Conservation (phyloP, 2,797 vertebrate species). For the Cygnus olor region DNA sequence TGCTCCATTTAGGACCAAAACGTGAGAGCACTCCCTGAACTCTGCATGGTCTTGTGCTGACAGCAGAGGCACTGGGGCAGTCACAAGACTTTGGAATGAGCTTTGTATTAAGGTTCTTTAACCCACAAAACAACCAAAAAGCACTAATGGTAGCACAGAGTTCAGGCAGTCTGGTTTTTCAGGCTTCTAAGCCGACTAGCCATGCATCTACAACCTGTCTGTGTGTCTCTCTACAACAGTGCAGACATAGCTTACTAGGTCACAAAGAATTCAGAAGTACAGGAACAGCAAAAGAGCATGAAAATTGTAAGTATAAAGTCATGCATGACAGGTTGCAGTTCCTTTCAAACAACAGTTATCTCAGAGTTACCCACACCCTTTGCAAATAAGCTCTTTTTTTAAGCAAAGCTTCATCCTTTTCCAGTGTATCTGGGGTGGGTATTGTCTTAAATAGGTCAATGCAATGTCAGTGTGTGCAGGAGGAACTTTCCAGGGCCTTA, state of each 20-base stretch:
- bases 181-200: not conserved
- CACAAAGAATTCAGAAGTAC: not conserved
- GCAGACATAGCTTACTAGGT: not conserved
- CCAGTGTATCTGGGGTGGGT: not conserved
- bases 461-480: not conserved
- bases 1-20: not conserved
- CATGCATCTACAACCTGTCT: not conserved
- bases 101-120: not conserved
- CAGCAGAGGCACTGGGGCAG: not conserved
- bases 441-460: not conserved
- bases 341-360: not conserved
- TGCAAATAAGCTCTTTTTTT: slow-evolving; percentile 6
- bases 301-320: not conserved
- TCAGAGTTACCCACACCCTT: not conserved
- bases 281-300: not conserved
- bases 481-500: not conserved
- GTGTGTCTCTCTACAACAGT: not conserved
- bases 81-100: not conserved
- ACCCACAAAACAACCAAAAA: not conserved
- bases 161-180: not conserved
- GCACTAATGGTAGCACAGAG: not conserved
- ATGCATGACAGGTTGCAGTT: not conserved
- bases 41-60: fast-evolving
- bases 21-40: not conserved
- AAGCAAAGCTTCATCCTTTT: not conserved